phyloP scores from a whole-genome alignment of 1,140 invertebrate genomes.

The Myzus persicae region DNA sequence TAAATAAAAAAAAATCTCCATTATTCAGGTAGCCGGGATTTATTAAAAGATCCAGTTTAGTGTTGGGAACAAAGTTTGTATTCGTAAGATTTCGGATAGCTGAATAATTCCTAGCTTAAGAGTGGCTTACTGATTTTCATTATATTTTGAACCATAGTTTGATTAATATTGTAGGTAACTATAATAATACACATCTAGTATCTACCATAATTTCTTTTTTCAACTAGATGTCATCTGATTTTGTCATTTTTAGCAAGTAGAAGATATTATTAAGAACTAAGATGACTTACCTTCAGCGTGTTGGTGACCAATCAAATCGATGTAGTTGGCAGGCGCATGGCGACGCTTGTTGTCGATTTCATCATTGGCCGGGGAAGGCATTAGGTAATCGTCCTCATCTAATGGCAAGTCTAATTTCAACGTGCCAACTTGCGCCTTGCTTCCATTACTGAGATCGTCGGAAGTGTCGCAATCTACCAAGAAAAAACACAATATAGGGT shows the following conservation, averaged over 20 bases:
- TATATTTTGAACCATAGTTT: not conserved
- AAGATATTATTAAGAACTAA: not conserved
- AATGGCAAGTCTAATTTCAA: conserved; percentile 85
- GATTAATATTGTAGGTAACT: not conserved
- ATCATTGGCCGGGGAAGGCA: conserved; percentile 85
- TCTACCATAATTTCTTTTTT: not conserved
- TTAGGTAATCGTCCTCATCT: conserved; percentile 96
- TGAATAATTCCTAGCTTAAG: not conserved
- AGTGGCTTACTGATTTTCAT: no score
- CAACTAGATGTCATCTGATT: not conserved
- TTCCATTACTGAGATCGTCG: conserved; percentile 59
- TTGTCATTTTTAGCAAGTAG: not conserved
- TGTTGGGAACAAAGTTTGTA: not conserved
- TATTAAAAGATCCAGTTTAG: not conserved
- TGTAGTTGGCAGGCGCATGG: conserved; percentile 69
- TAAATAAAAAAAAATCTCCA: not conserved
- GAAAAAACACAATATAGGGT: not conserved
- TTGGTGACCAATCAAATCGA: conserved; percentile 85
- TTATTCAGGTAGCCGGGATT: not conserved
- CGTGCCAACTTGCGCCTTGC: conserved; percentile 76
- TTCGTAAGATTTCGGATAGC: not conserved
- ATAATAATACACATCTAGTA: not conserved
- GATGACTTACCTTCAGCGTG: conserved; percentile 51
- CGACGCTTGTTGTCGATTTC: conserved; percentile 67
- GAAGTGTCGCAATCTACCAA: conserved; percentile 59